Conservation (phyloP, 2,113 vertebrate genomes). For the Bungarus multicinctus region DNA sequence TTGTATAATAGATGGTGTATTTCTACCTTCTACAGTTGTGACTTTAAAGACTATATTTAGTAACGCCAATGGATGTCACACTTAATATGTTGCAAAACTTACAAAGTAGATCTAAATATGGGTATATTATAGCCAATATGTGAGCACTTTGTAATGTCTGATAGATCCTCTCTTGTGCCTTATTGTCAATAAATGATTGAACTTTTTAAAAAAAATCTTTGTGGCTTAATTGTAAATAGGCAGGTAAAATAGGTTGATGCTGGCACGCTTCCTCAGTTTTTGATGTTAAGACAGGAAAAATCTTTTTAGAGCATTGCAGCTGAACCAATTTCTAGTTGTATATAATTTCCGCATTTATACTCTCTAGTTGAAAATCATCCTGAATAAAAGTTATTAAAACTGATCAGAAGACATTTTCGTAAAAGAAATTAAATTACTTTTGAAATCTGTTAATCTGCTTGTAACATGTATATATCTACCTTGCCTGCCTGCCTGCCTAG, state of each 20-base stretch:
- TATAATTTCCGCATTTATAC: background rate
- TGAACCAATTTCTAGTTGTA: background rate
- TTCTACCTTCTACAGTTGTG: background rate
- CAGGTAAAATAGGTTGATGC: background rate
- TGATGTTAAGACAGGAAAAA: background rate
- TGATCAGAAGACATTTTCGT: background rate
- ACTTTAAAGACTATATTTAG: constrained; percentile 2
- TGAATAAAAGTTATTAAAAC: background rate
- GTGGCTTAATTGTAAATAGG: background rate
- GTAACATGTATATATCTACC: background rate
- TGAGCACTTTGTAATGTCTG: background rate
- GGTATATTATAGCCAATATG: background rate
- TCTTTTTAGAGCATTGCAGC: background rate
- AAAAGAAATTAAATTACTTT: background rate
- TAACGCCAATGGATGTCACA: background rate
- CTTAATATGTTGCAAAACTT: background rate
- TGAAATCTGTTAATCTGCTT: background rate
- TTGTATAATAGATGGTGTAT: background rate
- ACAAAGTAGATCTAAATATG: background rate
- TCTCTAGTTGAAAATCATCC: background rate
- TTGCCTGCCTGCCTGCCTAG: background rate
- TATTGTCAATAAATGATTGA: background rate
- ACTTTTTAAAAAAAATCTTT: background rate
- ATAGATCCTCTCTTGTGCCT: background rate
- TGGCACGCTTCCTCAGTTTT: background rate